These are phyloP conservation scores for Hyla sarda DNA, from an alignment of 2,113 vertebrate species.

Conservation along the genomic window DNA sequence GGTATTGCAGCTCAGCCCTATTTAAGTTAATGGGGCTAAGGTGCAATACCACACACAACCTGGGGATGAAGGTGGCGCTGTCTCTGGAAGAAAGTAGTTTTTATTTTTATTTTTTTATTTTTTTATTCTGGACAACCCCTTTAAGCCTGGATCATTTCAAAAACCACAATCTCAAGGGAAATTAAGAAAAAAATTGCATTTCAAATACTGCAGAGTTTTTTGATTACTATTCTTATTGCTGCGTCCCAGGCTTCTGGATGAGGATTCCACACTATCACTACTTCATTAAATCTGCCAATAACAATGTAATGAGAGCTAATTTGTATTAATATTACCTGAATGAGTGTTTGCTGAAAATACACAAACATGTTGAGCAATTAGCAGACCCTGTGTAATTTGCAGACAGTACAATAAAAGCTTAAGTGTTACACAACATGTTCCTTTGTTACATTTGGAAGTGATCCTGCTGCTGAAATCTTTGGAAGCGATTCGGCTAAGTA, in stretches of 20 bases:
- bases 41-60: too few species aligned
- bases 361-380: conserved; percentile 43
- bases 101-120: too few species aligned
- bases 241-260: neutral
- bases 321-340: conserved; percentile 45
- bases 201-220: neutral
- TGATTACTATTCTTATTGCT: neutral
- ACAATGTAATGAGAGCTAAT: conserved; percentile 15
- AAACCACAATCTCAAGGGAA: too few species aligned
- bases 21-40: too few species aligned
- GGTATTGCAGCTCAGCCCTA: too few species aligned
- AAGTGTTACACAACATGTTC: conserved; percentile 50
- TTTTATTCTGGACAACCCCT: too few species aligned
- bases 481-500: conserved; percentile 39
- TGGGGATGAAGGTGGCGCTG: too few species aligned
- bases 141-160: too few species aligned
- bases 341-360: conserved; percentile 29
- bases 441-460: conserved; percentile 39
- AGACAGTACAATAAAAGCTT: conserved; percentile 45
- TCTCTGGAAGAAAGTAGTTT: too few species aligned
- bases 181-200: too few species aligned
- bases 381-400: conserved; percentile 26
- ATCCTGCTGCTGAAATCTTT: conserved; percentile 41
- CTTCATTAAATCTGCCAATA: neutral
- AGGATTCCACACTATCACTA: neutral